phyloP scores from a whole-genome alignment of 2,888 invertebrate species.

The Tenthredo mesomela region DNA sequence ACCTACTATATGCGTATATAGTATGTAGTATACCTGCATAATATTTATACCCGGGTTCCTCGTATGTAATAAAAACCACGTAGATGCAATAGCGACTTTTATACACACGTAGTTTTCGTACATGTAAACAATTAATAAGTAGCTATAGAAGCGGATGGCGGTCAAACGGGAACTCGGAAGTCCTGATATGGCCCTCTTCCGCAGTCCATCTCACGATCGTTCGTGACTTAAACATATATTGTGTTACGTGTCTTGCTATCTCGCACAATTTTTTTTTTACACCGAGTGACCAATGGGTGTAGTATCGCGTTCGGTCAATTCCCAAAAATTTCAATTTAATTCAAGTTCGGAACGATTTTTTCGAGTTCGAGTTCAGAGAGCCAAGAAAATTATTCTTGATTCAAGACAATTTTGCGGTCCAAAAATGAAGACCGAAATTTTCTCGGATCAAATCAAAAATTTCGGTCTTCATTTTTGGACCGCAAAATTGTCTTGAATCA shows the following conservation, averaged over 20 bases:
- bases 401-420: no score
- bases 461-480: no score
- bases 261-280: slow-evolving; percentile 15
- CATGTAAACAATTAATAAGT: slow-evolving; percentile 33
- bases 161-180: slow-evolving; percentile 52
- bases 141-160: slow-evolving; percentile 37
- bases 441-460: no score
- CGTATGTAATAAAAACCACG: background rate
- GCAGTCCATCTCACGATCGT: slow-evolving; percentile 7
- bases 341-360: no score
- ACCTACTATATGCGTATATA: background rate
- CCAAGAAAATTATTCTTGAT: no score
- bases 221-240: slow-evolving; percentile 39
- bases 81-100: background rate
- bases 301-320: background rate
- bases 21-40: background rate
- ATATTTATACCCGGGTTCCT: background rate
- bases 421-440: no score
- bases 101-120: slow-evolving; percentile 10
- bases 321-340: background rate
- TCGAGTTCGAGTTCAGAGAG: no score
- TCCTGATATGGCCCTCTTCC: slow-evolving; percentile 53
- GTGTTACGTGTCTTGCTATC: background rate
- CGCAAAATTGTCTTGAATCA: no score
- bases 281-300: slow-evolving; percentile 5